Conservation (phyloP, 2,888 invertebrate species). For the Brenthis hecate region DNA sequence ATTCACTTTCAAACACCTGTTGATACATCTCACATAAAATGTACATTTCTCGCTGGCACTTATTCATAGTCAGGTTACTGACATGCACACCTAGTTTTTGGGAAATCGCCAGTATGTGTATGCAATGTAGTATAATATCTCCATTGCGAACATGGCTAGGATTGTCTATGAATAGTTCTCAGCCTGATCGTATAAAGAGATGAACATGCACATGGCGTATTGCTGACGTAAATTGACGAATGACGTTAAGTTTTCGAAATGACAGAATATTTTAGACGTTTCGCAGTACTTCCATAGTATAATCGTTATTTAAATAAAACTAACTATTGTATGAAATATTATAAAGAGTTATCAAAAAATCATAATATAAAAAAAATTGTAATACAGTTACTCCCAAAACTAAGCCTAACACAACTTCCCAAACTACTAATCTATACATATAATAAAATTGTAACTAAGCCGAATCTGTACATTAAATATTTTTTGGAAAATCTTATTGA, state of each 20-base stretch:
- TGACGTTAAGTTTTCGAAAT: neutral
- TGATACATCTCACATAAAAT: neutral
- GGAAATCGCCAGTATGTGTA: conserved; percentile 36
- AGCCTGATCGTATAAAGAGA: conserved; percentile 6
- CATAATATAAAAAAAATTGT: too few species aligned
- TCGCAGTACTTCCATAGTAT: too few species aligned
- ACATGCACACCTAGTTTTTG: conserved; percentile 38
- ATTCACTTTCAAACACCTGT: conserved; percentile 1
- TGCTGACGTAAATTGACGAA: neutral
- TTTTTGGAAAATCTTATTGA: too few species aligned
- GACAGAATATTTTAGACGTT: neutral
- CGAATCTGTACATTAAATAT: too few species aligned
- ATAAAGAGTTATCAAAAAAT: too few species aligned
- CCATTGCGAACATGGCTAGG: conserved; percentile 31
- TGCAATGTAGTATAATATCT: conserved; percentile 33
- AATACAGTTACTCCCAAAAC: too few species aligned
- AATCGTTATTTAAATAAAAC: too few species aligned
- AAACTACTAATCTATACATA: too few species aligned
- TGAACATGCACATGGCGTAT: neutral
- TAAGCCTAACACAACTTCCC: too few species aligned
- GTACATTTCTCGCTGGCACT: conserved; percentile 20
- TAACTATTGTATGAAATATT: too few species aligned
- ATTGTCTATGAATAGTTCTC: conserved; percentile 34
- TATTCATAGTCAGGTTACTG: conserved; percentile 40
- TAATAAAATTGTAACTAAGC: too few species aligned